Evolutionary conservation across 2,888 invertebrate genomes (phyloP).

Genomic region (Merodon equestris): DNA sequence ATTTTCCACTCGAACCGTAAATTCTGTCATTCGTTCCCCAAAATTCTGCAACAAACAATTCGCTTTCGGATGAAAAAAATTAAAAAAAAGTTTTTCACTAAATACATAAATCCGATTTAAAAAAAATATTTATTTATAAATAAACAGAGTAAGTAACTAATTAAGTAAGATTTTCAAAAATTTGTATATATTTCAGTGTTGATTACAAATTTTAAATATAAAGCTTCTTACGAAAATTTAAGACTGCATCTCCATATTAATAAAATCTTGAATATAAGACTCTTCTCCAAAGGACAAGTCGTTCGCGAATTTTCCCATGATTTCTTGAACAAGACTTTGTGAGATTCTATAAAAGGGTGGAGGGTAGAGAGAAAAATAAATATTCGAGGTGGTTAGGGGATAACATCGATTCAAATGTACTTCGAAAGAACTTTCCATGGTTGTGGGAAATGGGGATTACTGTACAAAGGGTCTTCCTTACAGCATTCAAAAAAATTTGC

Average conservation of each 20-base stretch:
- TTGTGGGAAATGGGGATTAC: slow-evolving; percentile 60
- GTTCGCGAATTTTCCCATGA: slow-evolving; percentile 66
- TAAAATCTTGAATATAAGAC: slow-evolving; percentile 72
- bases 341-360: slow-evolving; percentile 69
- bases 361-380: background rate
- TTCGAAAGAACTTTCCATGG: slow-evolving; percentile 69
- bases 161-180: slow-evolving; percentile 1
- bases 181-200: too few species aligned
- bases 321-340: slow-evolving; percentile 67
- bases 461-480: slow-evolving; percentile 62
- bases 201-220: too few species aligned
- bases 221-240: slow-evolving; percentile 39
- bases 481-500: slow-evolving; percentile 48
- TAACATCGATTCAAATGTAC: slow-evolving; percentile 36
- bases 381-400: background rate
- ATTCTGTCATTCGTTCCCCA: slow-evolving; percentile 25
- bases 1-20: slow-evolving; percentile 1
- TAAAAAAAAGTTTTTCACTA: slow-evolving; percentile 2
- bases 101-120: slow-evolving; percentile 12
- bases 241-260: slow-evolving; percentile 70
- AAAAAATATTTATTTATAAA: slow-evolving; percentile 6
- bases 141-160: slow-evolving; percentile 37
- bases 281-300: slow-evolving; percentile 71
- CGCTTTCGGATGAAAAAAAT: slow-evolving; percentile 13
- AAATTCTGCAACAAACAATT: slow-evolving; percentile 30